Evolutionary conservation across 2,113 vertebrate genomes (phyloP).

Genomic region (Felis chaus): DNA sequence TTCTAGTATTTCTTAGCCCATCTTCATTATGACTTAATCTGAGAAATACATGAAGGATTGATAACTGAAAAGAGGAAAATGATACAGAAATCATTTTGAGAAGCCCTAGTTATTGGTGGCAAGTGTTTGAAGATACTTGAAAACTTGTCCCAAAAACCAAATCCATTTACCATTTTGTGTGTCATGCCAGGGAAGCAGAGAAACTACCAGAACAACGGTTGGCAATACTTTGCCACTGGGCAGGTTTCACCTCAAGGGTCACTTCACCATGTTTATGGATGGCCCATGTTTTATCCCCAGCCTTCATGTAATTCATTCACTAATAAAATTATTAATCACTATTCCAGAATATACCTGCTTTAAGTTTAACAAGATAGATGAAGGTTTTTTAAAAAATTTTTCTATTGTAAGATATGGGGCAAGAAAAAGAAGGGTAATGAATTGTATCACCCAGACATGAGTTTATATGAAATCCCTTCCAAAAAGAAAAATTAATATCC

Average conservation of each 20-base stretch:
- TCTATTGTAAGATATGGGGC: not conserved
- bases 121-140: not conserved
- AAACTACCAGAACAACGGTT: not conserved
- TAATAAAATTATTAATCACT: slow-evolving; percentile 3
- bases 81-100: not conserved
- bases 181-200: not conserved
- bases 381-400: slow-evolving; percentile 19
- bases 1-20: not conserved
- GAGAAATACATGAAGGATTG: slow-evolving; percentile 8
- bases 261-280: not conserved
- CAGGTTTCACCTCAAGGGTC: not conserved
- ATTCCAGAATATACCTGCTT: slow-evolving; percentile 23
- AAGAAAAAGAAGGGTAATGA: not conserved
- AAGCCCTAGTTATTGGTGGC: not conserved
- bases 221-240: not conserved
- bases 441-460: not conserved
- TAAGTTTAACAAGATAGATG: not conserved
- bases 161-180: not conserved
- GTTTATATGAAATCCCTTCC: not conserved
- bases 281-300: not conserved
- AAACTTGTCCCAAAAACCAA: not conserved
- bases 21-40: not conserved
- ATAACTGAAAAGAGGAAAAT: not conserved
- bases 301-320: not conserved
- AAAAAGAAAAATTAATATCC: slow-evolving; percentile 16